Evolutionary conservation across 2,888 invertebrate genomes (phyloP).

Genomic region (Taphrorychus bicolor): DNA sequence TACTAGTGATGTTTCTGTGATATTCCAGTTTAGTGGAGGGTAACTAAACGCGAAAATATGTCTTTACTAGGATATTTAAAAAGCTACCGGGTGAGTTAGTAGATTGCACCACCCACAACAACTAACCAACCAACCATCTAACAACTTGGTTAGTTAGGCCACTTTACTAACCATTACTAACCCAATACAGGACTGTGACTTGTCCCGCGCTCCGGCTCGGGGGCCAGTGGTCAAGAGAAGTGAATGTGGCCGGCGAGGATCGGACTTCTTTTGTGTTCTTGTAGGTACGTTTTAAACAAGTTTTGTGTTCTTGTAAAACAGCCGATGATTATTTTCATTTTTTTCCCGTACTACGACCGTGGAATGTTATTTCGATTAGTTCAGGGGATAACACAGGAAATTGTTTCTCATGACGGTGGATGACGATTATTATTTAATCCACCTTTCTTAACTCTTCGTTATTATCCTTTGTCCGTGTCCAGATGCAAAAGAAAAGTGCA

Average conservation of each 20-base stretch:
- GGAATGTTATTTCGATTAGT: conserved; percentile 24
- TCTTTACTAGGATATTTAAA: conserved; percentile 32
- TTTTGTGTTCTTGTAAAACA: conserved; percentile 32
- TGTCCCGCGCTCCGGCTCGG: background rate
- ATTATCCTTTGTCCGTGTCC: background rate
- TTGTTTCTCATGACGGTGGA: background rate
- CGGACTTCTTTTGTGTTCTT: conserved; percentile 37
- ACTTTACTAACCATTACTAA: conserved; percentile 34
- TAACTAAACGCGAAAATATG: conserved; percentile 28
- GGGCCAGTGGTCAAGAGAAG: conserved; percentile 27
- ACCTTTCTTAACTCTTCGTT: background rate
- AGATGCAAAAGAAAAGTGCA: background rate
- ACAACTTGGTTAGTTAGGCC: background rate
- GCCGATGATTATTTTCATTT: conserved; percentile 34
- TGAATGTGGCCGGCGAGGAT: conserved; percentile 30
- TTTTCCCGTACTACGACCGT: conserved; percentile 14
- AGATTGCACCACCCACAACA: conserved; percentile 5
- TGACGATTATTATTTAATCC: background rate
- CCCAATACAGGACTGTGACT: conserved; percentile 8
- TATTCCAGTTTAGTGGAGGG: conserved; percentile 39
- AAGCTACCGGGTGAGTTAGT: conserved; percentile 26
- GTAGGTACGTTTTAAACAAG: conserved; percentile 39
- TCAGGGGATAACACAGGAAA: conserved; percentile 1
- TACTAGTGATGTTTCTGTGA: conserved; percentile 39
- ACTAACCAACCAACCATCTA: background rate